Base-by-base conservation (phyloP, 2,888 invertebrate species). In the Trachelus stipa region DNA sequence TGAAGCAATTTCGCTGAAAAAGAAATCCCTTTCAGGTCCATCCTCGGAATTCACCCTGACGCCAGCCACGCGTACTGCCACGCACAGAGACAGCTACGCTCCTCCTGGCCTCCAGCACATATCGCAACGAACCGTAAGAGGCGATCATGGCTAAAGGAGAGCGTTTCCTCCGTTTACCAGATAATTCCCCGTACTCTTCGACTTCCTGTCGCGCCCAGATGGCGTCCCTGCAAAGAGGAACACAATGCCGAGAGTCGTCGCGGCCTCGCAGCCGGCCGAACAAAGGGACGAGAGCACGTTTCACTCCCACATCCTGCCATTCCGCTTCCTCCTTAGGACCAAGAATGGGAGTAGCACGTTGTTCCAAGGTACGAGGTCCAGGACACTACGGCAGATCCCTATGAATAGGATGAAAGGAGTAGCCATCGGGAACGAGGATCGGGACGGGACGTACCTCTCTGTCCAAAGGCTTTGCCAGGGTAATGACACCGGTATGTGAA, bases 401-500 rank as follows among this genome's bases (percentile, higher is more conserved):
- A 2, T 23, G 56, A 56, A 56, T 56, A 56, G 56, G 56, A 56
- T 56, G 23, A 56, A 56, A 56, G 56, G 56, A 34, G 31, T 12
- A 31, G 34, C 23, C 34, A 37, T 30, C 11, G 1, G 33, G 23
- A 31, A 33, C 30, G 12, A 11, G 9, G 23, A 15, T 9, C 12
- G 35, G 69, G n/a, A 68, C 12, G 71, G 73, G 71, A 87, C 85
- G 89, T 91, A 96, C 96, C 94, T 98, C 97, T 88, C 97, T 94
- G 92, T 98, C 97, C 83, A 98, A 92, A 0, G 96, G 95, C 88
- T 95, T 95, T 23, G 95, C 94, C 69, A 98, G 92, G 1, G 95
- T 96, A 76, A 98, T 96, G 81, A 95, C 95, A 12, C 98, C 98
- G 3, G 96, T 95, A 73, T 93, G 92, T 15, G 95, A 93, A 91